Conservation (phyloP, 2,888 invertebrate genomes). For the Leucophenga montana region DNA sequence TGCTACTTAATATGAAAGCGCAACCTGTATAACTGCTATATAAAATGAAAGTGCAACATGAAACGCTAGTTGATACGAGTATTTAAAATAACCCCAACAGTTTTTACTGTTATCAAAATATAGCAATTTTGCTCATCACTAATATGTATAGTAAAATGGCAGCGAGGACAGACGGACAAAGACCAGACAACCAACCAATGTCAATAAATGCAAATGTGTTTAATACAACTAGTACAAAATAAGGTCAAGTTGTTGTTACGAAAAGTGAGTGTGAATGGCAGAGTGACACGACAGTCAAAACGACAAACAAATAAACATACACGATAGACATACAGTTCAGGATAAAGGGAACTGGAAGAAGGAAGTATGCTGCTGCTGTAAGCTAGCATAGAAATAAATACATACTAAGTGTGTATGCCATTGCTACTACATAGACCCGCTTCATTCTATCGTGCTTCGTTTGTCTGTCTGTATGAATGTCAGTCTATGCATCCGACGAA, state of each 20-base stretch:
- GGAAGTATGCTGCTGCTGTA: not conserved
- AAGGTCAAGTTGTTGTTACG: constrained; percentile 16
- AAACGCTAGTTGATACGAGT: too few relatives aligned
- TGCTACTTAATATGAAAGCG: too few relatives aligned
- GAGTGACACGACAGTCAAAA: not conserved
- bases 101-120: too few relatives aligned
- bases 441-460: too few relatives aligned
- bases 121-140: too few relatives aligned
- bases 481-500: constrained; percentile 1
- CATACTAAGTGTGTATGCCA: too few relatives aligned
- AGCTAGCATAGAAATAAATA: too few relatives aligned
- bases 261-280: constrained; percentile 8
- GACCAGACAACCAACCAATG: not conserved
- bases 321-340: not conserved
- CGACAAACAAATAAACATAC: not conserved
- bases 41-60: too few relatives aligned
- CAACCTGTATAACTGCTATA: too few relatives aligned
- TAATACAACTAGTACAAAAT: not conserved
- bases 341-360: not conserved
- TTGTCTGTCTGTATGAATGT: not conserved
- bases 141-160: not conserved
- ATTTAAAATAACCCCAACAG: too few relatives aligned
- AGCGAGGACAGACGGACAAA: not conserved
- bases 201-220: constrained; percentile 23
- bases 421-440: too few relatives aligned